Base-by-base conservation (phyloP, 2,113 vertebrate species). In the Strix uralensis region DNA sequence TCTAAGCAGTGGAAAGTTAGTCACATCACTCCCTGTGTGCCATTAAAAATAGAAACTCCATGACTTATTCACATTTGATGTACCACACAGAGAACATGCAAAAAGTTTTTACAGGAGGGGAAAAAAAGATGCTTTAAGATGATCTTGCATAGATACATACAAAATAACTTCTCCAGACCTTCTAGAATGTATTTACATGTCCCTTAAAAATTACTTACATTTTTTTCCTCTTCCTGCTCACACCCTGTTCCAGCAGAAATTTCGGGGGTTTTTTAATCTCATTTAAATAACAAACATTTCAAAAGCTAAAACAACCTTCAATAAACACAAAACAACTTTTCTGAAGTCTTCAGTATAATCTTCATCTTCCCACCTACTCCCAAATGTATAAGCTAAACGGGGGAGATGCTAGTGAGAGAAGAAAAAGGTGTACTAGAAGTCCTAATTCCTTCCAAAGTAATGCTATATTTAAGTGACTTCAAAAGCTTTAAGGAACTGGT, bases 201-300 rank as follows among this genome's bases (percentile, higher is more conserved):
- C n/a, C 44, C n/a, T 78, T 58, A 72, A 63, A 72, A 42, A 38
- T 38, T 47, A 36, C 26, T 69, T 86, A 36, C 10, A 6, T 17
- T 69, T 55, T 55, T 26, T 73, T 8, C 4, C 34, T 67, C 27
- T 12, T 59, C 59, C 49, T 58, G 23, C 30, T 51, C 67, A 57
- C 13, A 36, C 21, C 16, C n/a, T 36, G 10, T 30, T 85, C 14
- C 36, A 42, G 26, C 38, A 52, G 19, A 83, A 71, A 29, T 46
- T 12, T 40, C 4, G 2, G 3, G 5, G 2, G 2, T 5, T n/a
- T 52, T 74, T 62, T 9, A 0, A 15, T 29, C 23, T 63, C 57
- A 57, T 3, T 8, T 42, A 66, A 83, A 12, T 29, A 67, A 66
- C 4, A 61, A 73, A 36, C 9, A 57, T 29, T 92, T 88, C 34